Evolutionary conservation across 2,888 invertebrate species (phyloP), one percentile per base, ranked within the genome.

Genomic region (Melanotus villosus): DNA sequence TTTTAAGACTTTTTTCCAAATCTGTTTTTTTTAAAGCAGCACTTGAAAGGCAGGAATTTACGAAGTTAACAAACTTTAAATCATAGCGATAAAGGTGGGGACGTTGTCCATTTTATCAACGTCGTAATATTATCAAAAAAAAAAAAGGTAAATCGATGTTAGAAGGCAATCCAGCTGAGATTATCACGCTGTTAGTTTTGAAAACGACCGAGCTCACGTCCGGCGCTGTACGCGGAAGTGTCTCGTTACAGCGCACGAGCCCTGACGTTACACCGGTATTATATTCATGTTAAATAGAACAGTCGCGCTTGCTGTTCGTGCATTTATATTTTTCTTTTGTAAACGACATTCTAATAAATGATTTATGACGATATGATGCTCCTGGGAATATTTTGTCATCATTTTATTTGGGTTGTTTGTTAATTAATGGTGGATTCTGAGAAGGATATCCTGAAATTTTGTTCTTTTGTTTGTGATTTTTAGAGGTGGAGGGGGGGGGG

Each of bases 211-310:
- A 14, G 2, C 18, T 19, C 45, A 45, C 21, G 45, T 45, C 45
- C 45, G 45, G 45, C 19, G 14, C 19, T 57, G 56, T 57, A 70
- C 57, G 54, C 65, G 70, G 70, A 70, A 70, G 62, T 70, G 70
- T 65, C 65, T 47, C 41, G 65, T 70, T 65, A 65, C 59, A 26
- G 60, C 47, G 62, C 65, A 65, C 65, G 65, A 65, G 62, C 43
- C 70, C 54, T 60, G 60, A 65, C 56, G 60, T 59, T 62, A 52
- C 45, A 57, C 30, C 23, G 43, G 54, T 59, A 66, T 66, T 66
- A 54, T 59, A 58, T 43, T 59, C 38, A 60, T 41, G 56, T 60
- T 56, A 45, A 67, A 67, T 56, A 56, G 62, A 63, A 56, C 38
- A 58, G 58, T 65, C 57, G 56, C 57, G 34, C 34, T 62, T 36